Base-by-base conservation (phyloP, 2,888 invertebrate genomes). In the Rhagium mordax region DNA sequence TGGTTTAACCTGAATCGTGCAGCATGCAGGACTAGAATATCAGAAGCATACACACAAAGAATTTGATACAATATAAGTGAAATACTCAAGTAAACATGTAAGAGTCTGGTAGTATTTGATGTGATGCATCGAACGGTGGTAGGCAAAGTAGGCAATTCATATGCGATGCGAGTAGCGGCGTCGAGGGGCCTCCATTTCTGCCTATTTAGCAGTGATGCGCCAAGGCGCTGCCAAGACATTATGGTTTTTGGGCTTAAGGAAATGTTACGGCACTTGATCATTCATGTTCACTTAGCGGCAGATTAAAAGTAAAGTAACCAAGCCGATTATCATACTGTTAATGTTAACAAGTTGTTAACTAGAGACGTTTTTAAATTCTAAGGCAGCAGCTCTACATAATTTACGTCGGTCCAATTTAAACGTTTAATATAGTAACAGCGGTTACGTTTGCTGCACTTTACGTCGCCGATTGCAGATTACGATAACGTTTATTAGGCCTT, bases 181-280 rank as follows among this genome's bases (percentile, higher is more conserved):
- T 78, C 81, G 79, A 78, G 76, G 77, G 79, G 81, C 82, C 81
- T 81, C 81, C 84, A 84, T 84, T 85, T 84, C 84, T 80, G 82
- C 81, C 84, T 84, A 82, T 83, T 84, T 84, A 83, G 80, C 80
- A 79, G 79, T 78, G 82, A 80, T 79, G 81, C 80, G 79, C 79
- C 79, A 79, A 81, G 80, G 79, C 79, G 81, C 75, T 79, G 76
- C 79, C 74, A 74, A 77, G 74, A 76, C 75, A 75, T 73, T 67
- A 71, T 70, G 64, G 70, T 70, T 73, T 74, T 71, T 71, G 77
- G 76, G 71, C 73, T 77, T 74, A 72, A 76, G 77, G 70, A 79
- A 80, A 78, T 77, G 74, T 77, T 74, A 74, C 75, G 74, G 71
- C 76, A 76, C 75, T 71, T 75, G 72, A 79, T 79, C 78, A 75